Base-by-base conservation (phyloP, 2,797 vertebrate species). In the Atherinosoma microstoma region DNA sequence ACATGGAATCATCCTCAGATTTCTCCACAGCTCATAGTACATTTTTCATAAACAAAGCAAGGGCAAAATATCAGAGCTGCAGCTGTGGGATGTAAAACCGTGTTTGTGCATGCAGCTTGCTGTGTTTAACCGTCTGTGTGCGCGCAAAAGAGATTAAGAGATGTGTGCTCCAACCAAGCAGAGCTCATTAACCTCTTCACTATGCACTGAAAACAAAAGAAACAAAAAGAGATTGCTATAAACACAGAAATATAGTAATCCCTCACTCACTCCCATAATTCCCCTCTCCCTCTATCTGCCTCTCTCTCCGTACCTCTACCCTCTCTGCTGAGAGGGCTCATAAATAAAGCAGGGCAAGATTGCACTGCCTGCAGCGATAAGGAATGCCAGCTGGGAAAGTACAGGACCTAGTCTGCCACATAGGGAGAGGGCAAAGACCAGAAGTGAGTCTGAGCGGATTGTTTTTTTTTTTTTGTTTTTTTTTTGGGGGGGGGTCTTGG, bases 271-370 rank as follows among this genome's bases (percentile, higher is more conserved):
- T 73, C 72, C 74, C 66, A 42, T 75, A 63, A 54, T 54, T 40
- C 72, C 60, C 40, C 61, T 47, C 53, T 70, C 68, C 2, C 40
- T 59, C 53, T 47, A 12, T 71, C 60, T 67, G 3, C 35, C 45
- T 7, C 54, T 53, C 60, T 35, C 53, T 32, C 27, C 42, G 47
- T 34, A 32, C 32, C 27, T 18, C 70, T 65, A 58, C 34, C 65
- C 71, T 59, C 61, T 71, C 68, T 16, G 68, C 75, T 79, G 74
- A 78, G 81, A 75, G 78, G 65, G 51, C 85, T 88, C 85, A 90
- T 91, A 89, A 91, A 92, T 92, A 90, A 88, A 78, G 75, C 75
- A 88, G 72, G 61, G 73, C 35, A 70, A 85, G 87, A 87, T 76
- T 89, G 88, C 78, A 74, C 73, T 0, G 70, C 87, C 84, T 72